Evolutionary conservation across 2,888 invertebrate species (phyloP), one percentile per base, ranked within the genome.

Genomic region (Hypercompe scribonia): DNA sequence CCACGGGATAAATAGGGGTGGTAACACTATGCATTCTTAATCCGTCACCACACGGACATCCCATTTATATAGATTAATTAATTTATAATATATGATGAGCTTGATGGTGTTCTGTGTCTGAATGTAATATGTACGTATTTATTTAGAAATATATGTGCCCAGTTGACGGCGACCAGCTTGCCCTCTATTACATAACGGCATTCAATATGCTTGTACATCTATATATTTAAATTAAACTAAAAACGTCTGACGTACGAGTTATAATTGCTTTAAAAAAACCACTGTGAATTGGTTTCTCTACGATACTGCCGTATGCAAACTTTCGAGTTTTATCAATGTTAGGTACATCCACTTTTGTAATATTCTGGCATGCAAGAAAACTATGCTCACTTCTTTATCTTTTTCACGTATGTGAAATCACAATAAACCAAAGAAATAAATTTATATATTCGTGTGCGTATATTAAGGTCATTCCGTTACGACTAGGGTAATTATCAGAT

Each of bases 401-500:
- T 50, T 50, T 21, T 50, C 1, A 61, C 15, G 7, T 63, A 31
- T 33, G 21, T 15, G 15, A 64, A 66, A 65, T 24, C 65, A n/a
- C 28, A 31, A 65, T 18, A 65, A 54, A 36, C 54, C 65, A 24
- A 4, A 10, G 8, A 54, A 54, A 54, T 11, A n/a, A 18, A 18
- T 42, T 54, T 10, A 11, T 50, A 8, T 54, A 10, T 54, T 54
- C 11, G 3, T 54, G 50, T 54, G 10, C 11, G 50, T 54, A 54
- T 11, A 10, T 28, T 39, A 58, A 66, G 71, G 65, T 39, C 34
- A 65, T 65, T 50, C 28, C 33, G 18, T 31, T 73, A 74, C 81
- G 80, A 61, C 42, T 71, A 66, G 42, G 65, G 66, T 28, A 67
- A 67, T 71, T 71, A 71, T 66, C 58, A 71, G 66, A 67, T 46